These are phyloP conservation scores for Mus spicilegus DNA, from an alignment of 2,113 vertebrate species.

Conservation along the genomic window DNA sequence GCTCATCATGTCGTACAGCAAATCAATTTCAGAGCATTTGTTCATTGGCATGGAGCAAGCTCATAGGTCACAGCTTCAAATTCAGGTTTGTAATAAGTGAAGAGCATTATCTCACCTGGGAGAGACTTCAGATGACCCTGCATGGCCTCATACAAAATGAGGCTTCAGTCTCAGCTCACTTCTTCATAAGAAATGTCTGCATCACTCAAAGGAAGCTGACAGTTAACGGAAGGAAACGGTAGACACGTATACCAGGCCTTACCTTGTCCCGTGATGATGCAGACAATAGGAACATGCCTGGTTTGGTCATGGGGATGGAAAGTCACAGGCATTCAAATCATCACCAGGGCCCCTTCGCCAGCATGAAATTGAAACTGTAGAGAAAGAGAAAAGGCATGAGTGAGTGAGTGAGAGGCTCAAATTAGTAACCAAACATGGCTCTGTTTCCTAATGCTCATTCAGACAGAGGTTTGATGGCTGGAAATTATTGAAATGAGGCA, in stretches of 20 bases:
- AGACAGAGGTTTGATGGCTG: conserved; percentile 75
- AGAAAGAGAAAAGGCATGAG: background rate
- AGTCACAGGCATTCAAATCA: background rate
- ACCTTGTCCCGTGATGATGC: background rate
- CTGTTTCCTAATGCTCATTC: conserved; percentile 71
- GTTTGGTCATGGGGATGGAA: background rate
- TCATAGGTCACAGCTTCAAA: conserved; percentile 6
- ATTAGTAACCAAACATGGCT: conserved; percentile 71
- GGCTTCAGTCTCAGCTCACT: background rate
- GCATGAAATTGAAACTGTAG: conserved; percentile 39
- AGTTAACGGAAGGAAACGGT: background rate
- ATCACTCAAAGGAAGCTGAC: background rate
- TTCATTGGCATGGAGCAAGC: background rate
- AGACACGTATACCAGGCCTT: background rate
- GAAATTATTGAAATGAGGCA: conserved; percentile 78
- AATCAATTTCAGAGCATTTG: conserved; percentile 33
- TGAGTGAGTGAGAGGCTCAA: conserved; percentile 2
- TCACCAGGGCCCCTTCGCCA: background rate
- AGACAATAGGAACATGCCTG: background rate
- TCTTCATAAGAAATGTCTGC: background rate
- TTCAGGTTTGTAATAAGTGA: background rate
- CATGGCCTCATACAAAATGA: background rate
- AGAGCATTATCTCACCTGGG: background rate
- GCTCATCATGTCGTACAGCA: background rate
- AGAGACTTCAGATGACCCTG: background rate